Conservation (phyloP, 2,113 vertebrate genomes). For the Andinoacara biseriatus region DNA sequence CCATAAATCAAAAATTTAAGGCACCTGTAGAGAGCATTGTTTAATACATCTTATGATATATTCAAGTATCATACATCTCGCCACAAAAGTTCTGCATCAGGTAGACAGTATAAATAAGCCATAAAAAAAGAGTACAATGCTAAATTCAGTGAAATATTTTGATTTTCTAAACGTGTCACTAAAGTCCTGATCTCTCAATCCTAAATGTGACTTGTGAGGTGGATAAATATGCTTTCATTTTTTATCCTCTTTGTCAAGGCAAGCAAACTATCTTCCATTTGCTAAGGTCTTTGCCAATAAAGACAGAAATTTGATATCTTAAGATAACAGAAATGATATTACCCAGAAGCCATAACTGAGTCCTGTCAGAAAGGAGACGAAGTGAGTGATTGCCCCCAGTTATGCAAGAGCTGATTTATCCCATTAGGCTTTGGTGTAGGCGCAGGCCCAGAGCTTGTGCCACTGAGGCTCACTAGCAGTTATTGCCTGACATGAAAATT, state of each 20-base stretch:
- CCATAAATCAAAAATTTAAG: not conserved
- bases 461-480: slow-evolving; percentile 68
- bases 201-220: slow-evolving; percentile 27
- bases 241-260: slow-evolving; percentile 52
- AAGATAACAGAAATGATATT: slow-evolving; percentile 85
- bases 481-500: slow-evolving; percentile 79
- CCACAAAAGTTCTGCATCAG: not conserved
- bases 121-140: slow-evolving; percentile 9
- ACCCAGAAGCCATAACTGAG: slow-evolving; percentile 80
- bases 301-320: slow-evolving; percentile 82
- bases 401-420: slow-evolving; percentile 81
- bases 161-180: slow-evolving; percentile 38
- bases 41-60: not conserved
- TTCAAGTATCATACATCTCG: not conserved
- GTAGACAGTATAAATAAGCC: not conserved
- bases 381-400: slow-evolving; percentile 81
- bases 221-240: slow-evolving; percentile 68
- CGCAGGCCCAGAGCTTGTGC: slow-evolving; percentile 71
- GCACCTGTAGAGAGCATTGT: not conserved
- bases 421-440: slow-evolving; percentile 77
- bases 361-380: slow-evolving; percentile 81
- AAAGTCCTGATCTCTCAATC: slow-evolving; percentile 38
- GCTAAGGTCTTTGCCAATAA: slow-evolving; percentile 80
- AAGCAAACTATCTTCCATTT: slow-evolving; percentile 67
- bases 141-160: slow-evolving; percentile 31